phyloP scores from a whole-genome alignment of 1,140 invertebrate genomes.

The Mycetomoellerius zeteki region DNA sequence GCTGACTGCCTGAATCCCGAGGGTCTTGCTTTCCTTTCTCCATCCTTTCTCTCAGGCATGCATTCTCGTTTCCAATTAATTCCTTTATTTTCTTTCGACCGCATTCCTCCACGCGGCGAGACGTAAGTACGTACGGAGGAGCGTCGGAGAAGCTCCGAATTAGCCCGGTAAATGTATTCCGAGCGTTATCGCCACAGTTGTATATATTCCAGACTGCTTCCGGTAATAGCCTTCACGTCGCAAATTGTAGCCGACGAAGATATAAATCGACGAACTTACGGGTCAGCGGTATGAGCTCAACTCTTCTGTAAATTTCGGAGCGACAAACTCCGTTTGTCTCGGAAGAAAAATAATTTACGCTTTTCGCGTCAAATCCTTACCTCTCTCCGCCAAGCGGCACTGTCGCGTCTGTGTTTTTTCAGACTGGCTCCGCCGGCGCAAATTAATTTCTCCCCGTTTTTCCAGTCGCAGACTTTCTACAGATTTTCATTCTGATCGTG shows the following conservation, averaged over 20 bases:
- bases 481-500: conserved; percentile 54
- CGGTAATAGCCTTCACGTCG: conserved; percentile 47
- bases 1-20: conserved; percentile 65
- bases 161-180: conserved; percentile 57
- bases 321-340: conserved; percentile 37
- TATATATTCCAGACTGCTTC: conserved; percentile 1
- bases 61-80: conserved; percentile 70
- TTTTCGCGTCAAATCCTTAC: conserved; percentile 41
- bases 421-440: conserved; percentile 25
- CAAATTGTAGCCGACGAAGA: conserved; percentile 37
- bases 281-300: conserved; percentile 1
- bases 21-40: conserved; percentile 48
- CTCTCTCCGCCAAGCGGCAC: neutral
- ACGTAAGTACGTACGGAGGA: neutral
- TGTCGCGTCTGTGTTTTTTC: conserved; percentile 41
- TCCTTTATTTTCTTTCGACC: conserved; percentile 62
- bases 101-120: conserved; percentile 32
- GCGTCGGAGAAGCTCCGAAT: conserved; percentile 17
- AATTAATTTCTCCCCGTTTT: conserved; percentile 53
- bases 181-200: conserved; percentile 43
- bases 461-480: conserved; percentile 8
- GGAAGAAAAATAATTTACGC: conserved; percentile 50
- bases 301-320: conserved; percentile 32
- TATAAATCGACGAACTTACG: conserved; percentile 52
- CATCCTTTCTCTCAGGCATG: neutral